Base-by-base conservation (phyloP, 35 echinoderm and acorn worm genomes). In the Chiridota heheva region DNA sequence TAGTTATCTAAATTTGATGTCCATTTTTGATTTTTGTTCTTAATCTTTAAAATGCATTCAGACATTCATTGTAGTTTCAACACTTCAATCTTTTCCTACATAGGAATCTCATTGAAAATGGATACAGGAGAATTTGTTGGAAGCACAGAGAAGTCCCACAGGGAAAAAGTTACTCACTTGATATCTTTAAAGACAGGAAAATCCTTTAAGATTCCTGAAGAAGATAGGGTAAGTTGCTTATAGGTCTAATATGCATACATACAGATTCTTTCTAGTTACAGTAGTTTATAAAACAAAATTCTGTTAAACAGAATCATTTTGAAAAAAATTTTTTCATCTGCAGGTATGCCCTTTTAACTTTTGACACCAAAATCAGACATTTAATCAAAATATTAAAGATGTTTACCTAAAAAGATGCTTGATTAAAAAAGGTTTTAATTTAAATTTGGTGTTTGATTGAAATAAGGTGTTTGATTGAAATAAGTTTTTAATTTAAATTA, bases 161-260 rank as follows among this genome's bases (percentile, higher is more conserved):
- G 69, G 39, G 84, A 92, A 32, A 93, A 84, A 69, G 64, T 87
- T 5, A 93, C 84, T 15, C 77, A 86, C 40, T 73, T 93, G 5
- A 64, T 87, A 2, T 93, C 90, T 4, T 64, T 93, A 35, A 82
- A 80, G 43, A 93, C 85, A 12, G 86, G 90, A 24, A 59, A 93
- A 51, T 60, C 70, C 8, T 83, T 93, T 44, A 81, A 42, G 2
- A 88, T 93, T 75, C 90, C 90, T 30, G 85, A 93, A 20, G 78
- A 87, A 41, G 85, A 93, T 53, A 88, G 84, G 73, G 90, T 93
- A 70, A 78, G 80, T 30, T 40, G 22, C 24, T 30, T 25, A n/a
- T 39, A 15, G 34, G 3, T 62, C 13, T 2, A 22, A 61, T 60
- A 40, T 5, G 33, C 27, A 4, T 58, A 33, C 8, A 78, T 78